Evolutionary conservation across 1,140 invertebrate species (phyloP), one percentile per base, ranked within the genome.

Genomic region (Drosophila santomea): DNA sequence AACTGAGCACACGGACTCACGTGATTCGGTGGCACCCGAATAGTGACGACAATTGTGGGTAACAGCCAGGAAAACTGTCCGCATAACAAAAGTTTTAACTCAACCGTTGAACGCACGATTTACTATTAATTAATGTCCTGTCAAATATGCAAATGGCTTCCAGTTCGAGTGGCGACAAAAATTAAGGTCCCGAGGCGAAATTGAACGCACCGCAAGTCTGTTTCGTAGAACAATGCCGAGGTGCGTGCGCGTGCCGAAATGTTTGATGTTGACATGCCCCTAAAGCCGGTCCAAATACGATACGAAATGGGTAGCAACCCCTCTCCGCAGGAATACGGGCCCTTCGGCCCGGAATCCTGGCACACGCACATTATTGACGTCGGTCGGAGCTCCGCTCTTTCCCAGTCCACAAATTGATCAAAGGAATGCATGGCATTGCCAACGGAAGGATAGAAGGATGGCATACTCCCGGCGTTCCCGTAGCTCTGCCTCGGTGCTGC

Each of bases 111-210:
- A 60, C 71, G 76, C 57, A 75, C 71, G 83, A 76, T 80, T 76
- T 83, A 75, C 76, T 79, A 71, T 83, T 83, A 67, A 83, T 78
- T 83, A 84, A 84, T 71, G 74, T 48, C 71, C 75, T 68, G 78
- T 80, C 80, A 80, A 67, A 80, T 84, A 84, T 84, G 80, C 80
- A 83, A 83, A 83, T 83, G 64, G 50, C 44, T 55, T 56, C 12
- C 38, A 23, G 39, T 20, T 15, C 32, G 57, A 44, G 39, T 48
- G 80, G 71, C 74, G 71, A 84, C 75, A 84, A 72, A 80, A 83
- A 84, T 84, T 84, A 84, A 83, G 75, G 47, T 28, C 38, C 20
- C 44, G 2, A 14, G 23, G 56, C 59, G 54, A 61, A 72, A 71
- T 45, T 12, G 12, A 47, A 7, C 45, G 20, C 11, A 47, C 7